Conservation (phyloP, 2,113 vertebrate genomes). For the human region GRCh38 chr7:88501-89000, state of each 20-base stretch:
- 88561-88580: background rate
- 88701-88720: background rate
- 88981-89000: background rate
- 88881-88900: background rate
- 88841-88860: background rate
- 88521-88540: background rate
- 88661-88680: background rate
- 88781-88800: fast-evolving
- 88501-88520: background rate
- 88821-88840: background rate
- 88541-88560: background rate
- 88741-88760: background rate
- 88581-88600: background rate
- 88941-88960: background rate
- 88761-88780: background rate
- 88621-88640: background rate
- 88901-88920: background rate
- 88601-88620: background rate
- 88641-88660: background rate
- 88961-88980: background rate
- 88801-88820: background rate
- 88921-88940: background rate
- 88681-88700: background rate
- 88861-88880: too few species aligned
- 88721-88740: background rate